phyloP scores from a whole-genome alignment of 2,113 vertebrate genomes.

The Chaetodon trifascialis region DNA sequence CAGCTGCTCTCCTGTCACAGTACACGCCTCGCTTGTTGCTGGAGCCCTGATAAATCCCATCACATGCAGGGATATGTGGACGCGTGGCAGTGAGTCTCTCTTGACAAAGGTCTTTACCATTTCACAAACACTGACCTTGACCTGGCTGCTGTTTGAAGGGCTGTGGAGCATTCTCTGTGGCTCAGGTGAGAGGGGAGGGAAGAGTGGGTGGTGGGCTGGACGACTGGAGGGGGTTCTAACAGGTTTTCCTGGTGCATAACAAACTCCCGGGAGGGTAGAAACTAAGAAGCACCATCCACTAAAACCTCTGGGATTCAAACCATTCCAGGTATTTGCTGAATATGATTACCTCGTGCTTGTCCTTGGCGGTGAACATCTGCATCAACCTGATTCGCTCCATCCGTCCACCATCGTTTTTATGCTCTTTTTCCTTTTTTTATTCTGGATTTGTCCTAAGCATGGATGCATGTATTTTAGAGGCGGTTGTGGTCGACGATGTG shows the following conservation, averaged over 20 bases:
- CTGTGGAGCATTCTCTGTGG: constrained; percentile 6
- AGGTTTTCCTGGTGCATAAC: constrained; percentile 50
- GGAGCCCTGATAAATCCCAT: constrained; percentile 15
- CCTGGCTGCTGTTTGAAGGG: constrained; percentile 64
- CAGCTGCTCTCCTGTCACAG: constrained; percentile 12
- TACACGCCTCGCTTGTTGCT: constrained; percentile 1
- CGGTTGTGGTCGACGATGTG: neutral
- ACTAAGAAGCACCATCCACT: neutral
- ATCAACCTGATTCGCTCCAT: neutral
- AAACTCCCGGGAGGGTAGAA: constrained; percentile 30
- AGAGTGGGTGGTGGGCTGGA: constrained; percentile 3
- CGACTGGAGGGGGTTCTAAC: constrained; percentile 32
- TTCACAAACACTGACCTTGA: constrained; percentile 59
- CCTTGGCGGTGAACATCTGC: neutral
- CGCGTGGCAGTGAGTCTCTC: neutral
- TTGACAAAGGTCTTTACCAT: constrained; percentile 39
- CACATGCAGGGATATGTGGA: constrained; percentile 14
- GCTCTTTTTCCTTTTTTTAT: neutral
- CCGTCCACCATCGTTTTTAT: neutral
- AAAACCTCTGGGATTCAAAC: constrained; percentile 40
- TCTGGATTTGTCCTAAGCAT: neutral
- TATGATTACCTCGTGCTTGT: constrained; percentile 19
- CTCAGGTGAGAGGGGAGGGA: constrained; percentile 38
- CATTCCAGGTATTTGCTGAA: constrained; percentile 28
- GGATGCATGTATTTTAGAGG: neutral